Base-by-base conservation (phyloP, 2,113 vertebrate genomes). In the Bucco capensis region DNA sequence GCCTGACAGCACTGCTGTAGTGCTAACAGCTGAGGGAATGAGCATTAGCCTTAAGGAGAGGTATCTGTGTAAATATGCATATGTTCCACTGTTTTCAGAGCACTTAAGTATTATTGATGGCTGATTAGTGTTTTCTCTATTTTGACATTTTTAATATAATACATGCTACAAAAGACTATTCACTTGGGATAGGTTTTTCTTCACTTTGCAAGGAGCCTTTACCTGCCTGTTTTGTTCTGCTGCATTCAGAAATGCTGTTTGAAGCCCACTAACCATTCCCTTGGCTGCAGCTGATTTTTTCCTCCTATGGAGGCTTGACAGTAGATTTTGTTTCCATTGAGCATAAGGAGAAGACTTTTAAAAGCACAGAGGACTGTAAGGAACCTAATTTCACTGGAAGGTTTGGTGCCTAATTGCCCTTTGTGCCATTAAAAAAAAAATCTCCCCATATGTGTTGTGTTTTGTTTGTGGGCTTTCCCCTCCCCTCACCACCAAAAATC, bases 331-430 rank as follows among this genome's bases (percentile, higher is more conserved):
- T 62, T 93, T 92, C 62, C 71, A 25, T 21, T 62, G 42, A 92
- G 69, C n/a, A 5, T 15, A 58, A 71, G 72, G 62, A 35, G 53
- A 81, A 83, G 73, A 93, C 86, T 88, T 83, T 60, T 84, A 76
- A 90, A 93, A 93, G 90, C 88, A 65, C 47, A 37, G 86, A 84
- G 58, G 65, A 53, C 76, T 0, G 14, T 49, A 27, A 91, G 65
- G 73, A 88, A 37, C 83, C 70, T 83, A 37, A 90, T 92, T 94
- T 90, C 73, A 33, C 33, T 35, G 83, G 76, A 44, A 90, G 79
- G 81, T 13, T 95, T 78, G 93, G 57, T 93, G 92, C 66, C 73
- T 93, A 82, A 94, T 90, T 95, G 90, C 86, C 88, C 94, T 92
- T 90, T 75, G 73, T 88, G 93, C 90, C 73, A 62, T 93, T 81